phyloP scores from a whole-genome alignment of 2,888 invertebrate genomes.

The Lasioglossum figueresi region DNA sequence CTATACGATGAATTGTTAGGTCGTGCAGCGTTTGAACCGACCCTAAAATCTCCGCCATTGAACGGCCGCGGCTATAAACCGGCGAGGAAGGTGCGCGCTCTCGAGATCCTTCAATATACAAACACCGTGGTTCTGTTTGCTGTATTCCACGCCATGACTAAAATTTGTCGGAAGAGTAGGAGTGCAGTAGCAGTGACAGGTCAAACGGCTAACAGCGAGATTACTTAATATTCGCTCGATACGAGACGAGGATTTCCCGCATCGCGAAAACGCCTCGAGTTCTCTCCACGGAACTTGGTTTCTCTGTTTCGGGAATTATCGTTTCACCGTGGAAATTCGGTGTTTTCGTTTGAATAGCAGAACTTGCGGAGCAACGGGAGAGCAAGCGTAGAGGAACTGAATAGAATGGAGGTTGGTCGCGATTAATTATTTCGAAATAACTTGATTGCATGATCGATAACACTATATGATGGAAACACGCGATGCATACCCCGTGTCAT shows the following conservation, averaged over 20 bases:
- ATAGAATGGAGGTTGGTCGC: slow-evolving; percentile 75
- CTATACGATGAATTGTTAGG: neutral
- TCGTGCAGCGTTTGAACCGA: slow-evolving; percentile 25
- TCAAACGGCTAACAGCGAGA: slow-evolving; percentile 75
- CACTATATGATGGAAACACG: slow-evolving; percentile 16
- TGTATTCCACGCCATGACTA: slow-evolving; percentile 76
- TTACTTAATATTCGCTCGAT: slow-evolving; percentile 75
- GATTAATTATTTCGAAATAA: slow-evolving; percentile 50
- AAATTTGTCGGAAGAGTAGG: slow-evolving; percentile 76
- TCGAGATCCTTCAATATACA: slow-evolving; percentile 64
- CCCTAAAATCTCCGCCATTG: slow-evolving; percentile 58
- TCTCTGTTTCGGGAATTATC: slow-evolving; percentile 35
- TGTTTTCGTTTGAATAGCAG: slow-evolving; percentile 31
- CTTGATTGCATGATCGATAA: slow-evolving; percentile 45
- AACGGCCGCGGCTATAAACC: slow-evolving; percentile 43
- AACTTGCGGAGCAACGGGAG: slow-evolving; percentile 29
- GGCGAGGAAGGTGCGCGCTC: slow-evolving; percentile 64
- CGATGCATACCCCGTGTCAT: slow-evolving; percentile 30
- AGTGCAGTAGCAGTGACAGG: slow-evolving; percentile 76
- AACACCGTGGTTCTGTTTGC: slow-evolving; percentile 66
- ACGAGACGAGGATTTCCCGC: slow-evolving; percentile 35
- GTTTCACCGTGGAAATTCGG: slow-evolving; percentile 17
- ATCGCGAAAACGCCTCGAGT: slow-evolving; percentile 32
- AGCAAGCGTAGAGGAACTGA: slow-evolving; percentile 47
- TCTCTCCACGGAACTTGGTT: slow-evolving; percentile 24